Evolutionary conservation across 2,888 invertebrate genomes (phyloP), one percentile per base, ranked within the genome.

Genomic region (Clitarchus hookeri): DNA sequence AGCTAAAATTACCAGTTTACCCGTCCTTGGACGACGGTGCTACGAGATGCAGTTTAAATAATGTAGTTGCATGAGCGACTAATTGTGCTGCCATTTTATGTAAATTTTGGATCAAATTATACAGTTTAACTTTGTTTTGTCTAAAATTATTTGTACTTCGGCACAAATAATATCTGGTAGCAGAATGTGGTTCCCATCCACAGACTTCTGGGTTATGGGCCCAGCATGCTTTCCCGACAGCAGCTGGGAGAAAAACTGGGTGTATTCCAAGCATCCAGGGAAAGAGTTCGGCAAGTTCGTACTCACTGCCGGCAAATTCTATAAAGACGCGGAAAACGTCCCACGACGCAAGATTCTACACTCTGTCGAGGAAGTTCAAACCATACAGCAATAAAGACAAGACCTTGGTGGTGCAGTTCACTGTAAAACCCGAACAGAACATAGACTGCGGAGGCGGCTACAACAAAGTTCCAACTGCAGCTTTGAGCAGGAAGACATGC

Each of bases 351-450:
- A 94, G 97, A 90, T 99, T 99, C 93, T 99, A 99, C 92, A 99
- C 98, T 13, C 91, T 98, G n/a, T 99, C 99, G 84, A 94, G 94
- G 88, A 99, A 98, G 91, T 99, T 99, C 92, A 93, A 95, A 88
- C 96, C 97, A 0, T 98, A 99, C 93, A 94, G 95, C 90, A 99
- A 98, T 90, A 95, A 97, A 90, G 98, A 95, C 89, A 99, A 98
- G 91, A 94, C 96, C 79, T 92, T 99, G 86, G 98, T 99, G 25
- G 92, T 99, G 86, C 99, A 99, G 92, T 99, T 99, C 93, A 95
- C 97, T 0, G 99, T 99, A 8, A 99, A 99, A 92, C 99, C 99
- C 91, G 99, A 99, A 91, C 99, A 99, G 92, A 98, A 97, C 91
- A 99, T 99, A 90, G 99, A 99, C 93, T 98, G 98, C 90, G 98